Conservation (phyloP, 2,888 invertebrate species). For the Oligia fasciuncula region DNA sequence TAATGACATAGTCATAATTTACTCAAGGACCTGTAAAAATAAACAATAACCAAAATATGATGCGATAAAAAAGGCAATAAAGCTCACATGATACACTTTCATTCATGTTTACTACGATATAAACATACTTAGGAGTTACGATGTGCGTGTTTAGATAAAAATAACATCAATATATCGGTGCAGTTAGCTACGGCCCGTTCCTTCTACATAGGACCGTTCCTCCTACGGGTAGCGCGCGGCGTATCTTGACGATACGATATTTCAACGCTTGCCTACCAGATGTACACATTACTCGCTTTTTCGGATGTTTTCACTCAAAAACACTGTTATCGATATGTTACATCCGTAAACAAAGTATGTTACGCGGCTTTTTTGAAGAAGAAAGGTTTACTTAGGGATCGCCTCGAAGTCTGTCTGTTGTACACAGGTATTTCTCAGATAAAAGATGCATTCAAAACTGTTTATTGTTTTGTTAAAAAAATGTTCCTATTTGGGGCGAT, state of each 20-base stretch:
- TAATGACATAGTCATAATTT: conserved; percentile 16
- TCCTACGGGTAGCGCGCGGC: conserved; percentile 24
- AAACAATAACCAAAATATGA: conserved; percentile 45
- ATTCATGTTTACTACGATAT: conserved; percentile 67
- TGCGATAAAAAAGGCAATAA: conserved; percentile 60
- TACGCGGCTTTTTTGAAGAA: conserved; percentile 43
- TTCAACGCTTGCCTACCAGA: conserved; percentile 66
- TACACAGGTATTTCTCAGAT: conserved; percentile 5
- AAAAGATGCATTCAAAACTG: background rate
- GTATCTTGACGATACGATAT: conserved; percentile 55
- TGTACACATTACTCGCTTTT: conserved; percentile 63
- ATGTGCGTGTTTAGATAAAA: conserved; percentile 69
- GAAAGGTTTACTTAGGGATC: conserved; percentile 29
- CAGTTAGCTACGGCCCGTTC: conserved; percentile 33
- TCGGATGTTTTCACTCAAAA: conserved; percentile 61
- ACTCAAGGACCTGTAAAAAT: conserved; percentile 25
- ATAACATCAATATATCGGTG: conserved; percentile 64
- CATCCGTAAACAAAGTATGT: conserved; percentile 63
- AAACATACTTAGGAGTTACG: conserved; percentile 69
- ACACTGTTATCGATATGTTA: conserved; percentile 65
- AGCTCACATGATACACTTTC: conserved; percentile 58
- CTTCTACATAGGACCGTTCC: background rate
- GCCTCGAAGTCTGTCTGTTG: conserved; percentile 35
- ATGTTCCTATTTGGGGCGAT: background rate
- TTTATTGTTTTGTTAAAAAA: background rate